Evolutionary conservation across 2,113 vertebrate genomes (phyloP).

Genomic region (Tauraco erythrolophus): DNA sequence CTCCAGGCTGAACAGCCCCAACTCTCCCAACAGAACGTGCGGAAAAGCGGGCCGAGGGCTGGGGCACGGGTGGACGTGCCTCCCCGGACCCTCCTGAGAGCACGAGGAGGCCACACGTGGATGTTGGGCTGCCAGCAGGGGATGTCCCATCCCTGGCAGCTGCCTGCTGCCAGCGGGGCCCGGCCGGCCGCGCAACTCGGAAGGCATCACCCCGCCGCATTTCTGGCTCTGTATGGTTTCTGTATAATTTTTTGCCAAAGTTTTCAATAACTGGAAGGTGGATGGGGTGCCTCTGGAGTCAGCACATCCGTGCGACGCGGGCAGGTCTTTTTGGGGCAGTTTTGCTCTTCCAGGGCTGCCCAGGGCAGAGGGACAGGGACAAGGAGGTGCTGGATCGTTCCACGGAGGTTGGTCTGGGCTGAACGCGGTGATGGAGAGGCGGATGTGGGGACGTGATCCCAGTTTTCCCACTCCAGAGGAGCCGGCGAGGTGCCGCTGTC

Average conservation of each 20-base stretch:
- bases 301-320: no score
- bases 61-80: fast-evolving
- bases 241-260: no score
- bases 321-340: no score
- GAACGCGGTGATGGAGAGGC: fast-evolving
- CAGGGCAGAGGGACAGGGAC: neutral
- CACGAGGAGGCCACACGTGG: fast-evolving
- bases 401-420: neutral
- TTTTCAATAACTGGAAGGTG: no score
- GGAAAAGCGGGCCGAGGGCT: neutral
- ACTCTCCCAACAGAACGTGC: no score
- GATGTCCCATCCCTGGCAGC: neutral
- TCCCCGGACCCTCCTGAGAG: neutral
- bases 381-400: neutral
- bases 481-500: neutral
- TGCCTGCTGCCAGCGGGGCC: neutral
- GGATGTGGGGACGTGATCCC: fast-evolving
- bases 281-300: no score
- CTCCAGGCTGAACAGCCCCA: no score
- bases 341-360: no score
- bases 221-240: no score
- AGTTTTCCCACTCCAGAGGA: no score
- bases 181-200: neutral
- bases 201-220: neutral
- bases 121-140: neutral